Conservation (phyloP, 1,140 invertebrate species). For the Eumaeus atala region DNA sequence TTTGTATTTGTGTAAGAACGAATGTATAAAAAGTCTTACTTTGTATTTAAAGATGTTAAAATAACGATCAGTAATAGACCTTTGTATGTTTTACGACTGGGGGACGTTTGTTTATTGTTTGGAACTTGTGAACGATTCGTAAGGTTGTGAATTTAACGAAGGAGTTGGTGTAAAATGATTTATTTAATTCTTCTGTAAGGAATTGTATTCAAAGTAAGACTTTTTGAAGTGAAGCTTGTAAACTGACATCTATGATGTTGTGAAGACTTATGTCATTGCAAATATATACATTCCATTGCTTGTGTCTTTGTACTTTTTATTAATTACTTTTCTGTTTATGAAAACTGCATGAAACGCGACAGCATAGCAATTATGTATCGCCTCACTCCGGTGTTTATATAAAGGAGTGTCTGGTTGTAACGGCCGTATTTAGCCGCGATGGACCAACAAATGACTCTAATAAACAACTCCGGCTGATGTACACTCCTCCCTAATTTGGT, state of each 20-base stretch:
- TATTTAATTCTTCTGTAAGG: background rate
- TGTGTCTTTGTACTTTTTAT: conserved; percentile 30
- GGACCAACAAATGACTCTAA: too few species aligned
- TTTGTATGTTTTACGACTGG: too few species aligned
- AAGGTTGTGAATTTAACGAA: conserved; percentile 52
- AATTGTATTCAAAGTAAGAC: conserved; percentile 26
- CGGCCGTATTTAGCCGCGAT: too few species aligned
- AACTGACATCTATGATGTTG: conserved; percentile 30
- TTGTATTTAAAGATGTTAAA: conserved; percentile 30
- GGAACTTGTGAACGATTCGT: conserved; percentile 24
- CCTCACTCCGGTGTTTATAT: too few species aligned
- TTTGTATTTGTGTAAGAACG: conserved; percentile 55
- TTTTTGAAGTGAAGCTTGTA: conserved; percentile 24
- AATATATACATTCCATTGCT: conserved; percentile 71
- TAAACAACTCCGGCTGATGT: too few species aligned
- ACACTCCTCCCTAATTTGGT: too few species aligned
- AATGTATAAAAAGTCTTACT: conserved; percentile 41
- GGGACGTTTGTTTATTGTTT: too few species aligned
- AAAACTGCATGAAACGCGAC: too few species aligned
- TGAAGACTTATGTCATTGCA: conserved; percentile 61
- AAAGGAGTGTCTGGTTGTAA: too few species aligned
- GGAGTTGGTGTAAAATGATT: conserved; percentile 17
- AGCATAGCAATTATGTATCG: too few species aligned
- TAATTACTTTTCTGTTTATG: too few species aligned
- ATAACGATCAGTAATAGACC: too few species aligned